These are phyloP conservation scores for Kryptolebias marmoratus DNA, from an alignment of 2,113 vertebrate genomes.

Conservation along the genomic window DNA sequence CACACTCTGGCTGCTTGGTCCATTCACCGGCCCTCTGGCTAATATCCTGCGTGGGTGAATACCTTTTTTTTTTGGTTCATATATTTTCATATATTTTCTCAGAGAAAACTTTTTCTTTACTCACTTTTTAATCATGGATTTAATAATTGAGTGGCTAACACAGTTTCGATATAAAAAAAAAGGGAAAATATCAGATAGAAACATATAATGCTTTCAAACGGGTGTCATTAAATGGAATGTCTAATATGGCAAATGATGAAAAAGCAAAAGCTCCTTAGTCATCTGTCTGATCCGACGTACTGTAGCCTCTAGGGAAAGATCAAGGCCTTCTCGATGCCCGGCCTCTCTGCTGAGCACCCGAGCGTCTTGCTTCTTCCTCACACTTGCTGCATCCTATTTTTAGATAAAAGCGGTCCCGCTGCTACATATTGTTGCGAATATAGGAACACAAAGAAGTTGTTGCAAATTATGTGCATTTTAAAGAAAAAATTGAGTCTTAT, in stretches of 20 bases:
- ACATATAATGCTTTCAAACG: constrained; percentile 17
- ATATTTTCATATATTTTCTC: constrained; percentile 14
- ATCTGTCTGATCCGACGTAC: constrained; percentile 30
- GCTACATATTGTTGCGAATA: constrained; percentile 38
- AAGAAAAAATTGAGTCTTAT: neutral
- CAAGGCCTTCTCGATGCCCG: constrained; percentile 39
- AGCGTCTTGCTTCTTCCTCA: constrained; percentile 37
- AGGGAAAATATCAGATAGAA: neutral
- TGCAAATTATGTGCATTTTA: constrained; percentile 26
- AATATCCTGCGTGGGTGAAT: neutral
- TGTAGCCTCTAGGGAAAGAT: constrained; percentile 37
- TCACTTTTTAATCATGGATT: constrained; percentile 13
- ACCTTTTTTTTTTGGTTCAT: neutral
- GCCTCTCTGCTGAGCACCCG: constrained; percentile 17
- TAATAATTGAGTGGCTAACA: constrained; percentile 19
- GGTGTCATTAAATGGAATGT: constrained; percentile 43
- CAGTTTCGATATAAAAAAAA: constrained; percentile 14
- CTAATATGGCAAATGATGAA: constrained; percentile 46
- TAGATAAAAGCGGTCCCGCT: constrained; percentile 47
- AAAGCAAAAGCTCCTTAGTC: constrained; percentile 35
- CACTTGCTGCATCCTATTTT: constrained; percentile 40
- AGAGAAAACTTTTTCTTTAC: constrained; percentile 11
- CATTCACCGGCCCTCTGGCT: neutral
- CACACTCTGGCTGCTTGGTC: neutral
- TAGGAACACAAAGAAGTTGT: constrained; percentile 18